Conservation (phyloP, 2,797 vertebrate species). For the Oreochromis mossambicus region DNA sequence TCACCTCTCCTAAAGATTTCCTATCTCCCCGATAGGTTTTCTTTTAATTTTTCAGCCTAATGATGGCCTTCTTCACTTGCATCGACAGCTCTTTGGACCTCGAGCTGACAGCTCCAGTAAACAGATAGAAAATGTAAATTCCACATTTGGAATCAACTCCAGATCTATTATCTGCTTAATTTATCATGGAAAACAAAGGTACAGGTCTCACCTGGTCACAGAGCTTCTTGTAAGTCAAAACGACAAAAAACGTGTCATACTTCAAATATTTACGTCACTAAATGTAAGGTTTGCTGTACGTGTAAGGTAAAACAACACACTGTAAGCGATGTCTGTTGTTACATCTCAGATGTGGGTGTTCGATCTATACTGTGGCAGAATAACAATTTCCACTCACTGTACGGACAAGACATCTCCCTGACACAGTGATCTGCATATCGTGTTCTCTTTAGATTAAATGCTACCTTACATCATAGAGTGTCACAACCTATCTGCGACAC, state of each 20-base stretch:
- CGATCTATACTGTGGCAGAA: neutral
- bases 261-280: neutral
- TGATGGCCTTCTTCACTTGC: neutral
- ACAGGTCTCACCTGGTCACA: neutral
- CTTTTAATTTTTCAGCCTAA: neutral
- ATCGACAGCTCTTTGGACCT: neutral
- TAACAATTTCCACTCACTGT: slow-evolving; percentile 14
- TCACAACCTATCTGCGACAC: slow-evolving; percentile 44
- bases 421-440: slow-evolving; percentile 44
- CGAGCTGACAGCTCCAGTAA: neutral
- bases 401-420: slow-evolving; percentile 11
- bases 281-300: neutral
- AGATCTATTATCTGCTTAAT: neutral
- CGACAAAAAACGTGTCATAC: neutral
- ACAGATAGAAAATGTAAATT: neutral
- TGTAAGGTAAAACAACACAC: neutral
- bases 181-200: neutral
- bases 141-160: neutral
- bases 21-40: neutral
- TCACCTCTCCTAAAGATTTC: neutral
- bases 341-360: neutral
- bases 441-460: slow-evolving; percentile 54
- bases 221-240: neutral
- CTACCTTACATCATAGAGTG: slow-evolving; percentile 42
- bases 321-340: neutral